A percentile compares a stretch with the other conserved stretches of the same genome.
Evolutionary conservation across 2,797 vertebrate species (phyloP).

Genomic region (Notolabrus celidotus): DNA sequence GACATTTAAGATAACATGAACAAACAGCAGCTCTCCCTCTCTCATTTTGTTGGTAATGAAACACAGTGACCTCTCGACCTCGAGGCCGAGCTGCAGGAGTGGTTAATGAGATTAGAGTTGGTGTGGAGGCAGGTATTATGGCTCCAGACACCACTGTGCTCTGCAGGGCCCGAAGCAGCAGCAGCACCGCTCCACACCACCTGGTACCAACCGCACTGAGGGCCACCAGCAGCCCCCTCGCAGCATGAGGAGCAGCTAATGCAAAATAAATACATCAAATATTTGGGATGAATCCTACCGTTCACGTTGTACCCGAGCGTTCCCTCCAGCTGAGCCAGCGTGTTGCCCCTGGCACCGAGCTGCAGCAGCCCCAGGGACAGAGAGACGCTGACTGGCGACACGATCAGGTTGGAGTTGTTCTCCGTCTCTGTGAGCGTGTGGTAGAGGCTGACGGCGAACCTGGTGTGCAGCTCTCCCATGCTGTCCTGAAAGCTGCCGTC

Average conservation of each 20-base stretch:
- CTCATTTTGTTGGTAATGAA: conserved; percentile 53
- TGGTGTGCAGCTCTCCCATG: conserved; percentile 83
- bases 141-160: conserved; percentile 82
- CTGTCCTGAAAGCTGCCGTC: conserved; percentile 77
- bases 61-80: conserved; percentile 64
- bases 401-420: conserved; percentile 87
- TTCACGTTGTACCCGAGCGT: conserved; percentile 88
- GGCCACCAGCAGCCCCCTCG: conserved; percentile 25
- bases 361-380: conserved; percentile 90
- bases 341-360: conserved; percentile 89
- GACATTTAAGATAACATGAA: not conserved
- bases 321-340: conserved; percentile 85
- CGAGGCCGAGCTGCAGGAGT: conserved; percentile 60
- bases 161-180: conserved; percentile 60
- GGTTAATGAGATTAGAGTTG: conserved; percentile 79
- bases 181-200: conserved; percentile 73
- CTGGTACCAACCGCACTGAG: conserved; percentile 76
- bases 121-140: conserved; percentile 77
- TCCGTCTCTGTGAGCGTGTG: conserved; percentile 70
- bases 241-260: conserved; percentile 28
- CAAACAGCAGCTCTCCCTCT: conserved; percentile 26
- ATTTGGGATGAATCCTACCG: conserved; percentile 76
- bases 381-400: conserved; percentile 88
- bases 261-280: not conserved
- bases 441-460: conserved; percentile 89